These are phyloP conservation scores for Andricus quercusramuli DNA, from an alignment of 2,888 invertebrate species.

Conservation along the genomic window DNA sequence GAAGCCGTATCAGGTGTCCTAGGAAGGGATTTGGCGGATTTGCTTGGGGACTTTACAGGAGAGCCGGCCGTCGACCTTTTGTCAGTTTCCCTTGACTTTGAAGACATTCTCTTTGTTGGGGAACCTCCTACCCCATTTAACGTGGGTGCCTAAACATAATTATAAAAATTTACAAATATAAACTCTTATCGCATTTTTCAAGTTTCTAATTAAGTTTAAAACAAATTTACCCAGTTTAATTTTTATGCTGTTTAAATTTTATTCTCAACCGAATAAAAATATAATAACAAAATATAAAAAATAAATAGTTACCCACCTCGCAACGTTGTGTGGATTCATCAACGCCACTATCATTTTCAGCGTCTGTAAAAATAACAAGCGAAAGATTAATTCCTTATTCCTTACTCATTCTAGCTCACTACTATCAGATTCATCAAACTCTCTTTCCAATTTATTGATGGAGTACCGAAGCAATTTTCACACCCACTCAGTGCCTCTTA, in stretches of 20 bases:
- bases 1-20: slow-evolving; percentile 87
- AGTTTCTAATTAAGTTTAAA: too few species aligned
- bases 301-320: slow-evolving; percentile 71
- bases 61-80: slow-evolving; percentile 77
- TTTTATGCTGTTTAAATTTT: too few species aligned
- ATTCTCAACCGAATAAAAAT: too few species aligned
- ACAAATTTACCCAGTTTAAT: too few species aligned
- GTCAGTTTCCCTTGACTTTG: slow-evolving; percentile 79
- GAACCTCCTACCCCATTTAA: slow-evolving; percentile 87
- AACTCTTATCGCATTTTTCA: too few species aligned
- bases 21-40: slow-evolving; percentile 80
- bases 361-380: slow-evolving; percentile 83
- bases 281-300: too few species aligned
- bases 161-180: slow-evolving; percentile 74
- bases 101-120: slow-evolving; percentile 84
- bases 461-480: slow-evolving; percentile 35
- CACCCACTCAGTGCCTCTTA: not conserved
- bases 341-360: slow-evolving; percentile 90
- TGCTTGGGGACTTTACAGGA: slow-evolving; percentile 81
- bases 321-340: slow-evolving; percentile 90
- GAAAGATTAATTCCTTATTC: not conserved
- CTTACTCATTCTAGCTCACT: not conserved
- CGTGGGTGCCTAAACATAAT: slow-evolving; percentile 56
- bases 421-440: slow-evolving; percentile 21
- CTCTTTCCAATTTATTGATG: slow-evolving; percentile 16